Base-by-base conservation (phyloP, 1,140 invertebrate genomes). In the Drosophila hydei region DNA sequence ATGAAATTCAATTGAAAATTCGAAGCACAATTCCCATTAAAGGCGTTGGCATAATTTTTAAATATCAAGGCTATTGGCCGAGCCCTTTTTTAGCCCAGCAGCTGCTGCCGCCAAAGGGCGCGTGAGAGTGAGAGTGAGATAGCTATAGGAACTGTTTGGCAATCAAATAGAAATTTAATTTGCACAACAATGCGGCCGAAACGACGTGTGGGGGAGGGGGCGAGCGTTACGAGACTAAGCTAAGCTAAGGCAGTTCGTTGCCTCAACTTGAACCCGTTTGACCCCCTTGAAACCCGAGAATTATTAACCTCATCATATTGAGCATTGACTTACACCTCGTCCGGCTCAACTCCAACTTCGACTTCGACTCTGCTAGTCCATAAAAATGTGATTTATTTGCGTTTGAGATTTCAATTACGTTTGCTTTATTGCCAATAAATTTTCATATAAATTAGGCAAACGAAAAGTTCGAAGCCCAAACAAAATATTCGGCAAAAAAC, bases 351-450 rank as follows among this genome's bases (percentile, higher is more conserved):
- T 30, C 50, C 58, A 30, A 2, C 30, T 48, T 19, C 12, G 56
- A 21, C 42, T 38, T 27, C 62, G 72, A 61, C 59, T 60, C 61
- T 54, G 45, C 51, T 63, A 75, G 81, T 81, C 81, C 77, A 87
- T 87, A 81, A 87, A 88, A 88, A 88, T 87, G 83, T 87, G 81
- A 87, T 87, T 87, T 87, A 87, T 83, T 87, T 78, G 67, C 71
- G 68, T 75, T 88, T 88, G 81, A 87, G 83, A 81, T 87, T 87
- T 87, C 81, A 87, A 87, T 88, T 87, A 87, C 83, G 75, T 83
- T 83, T 75, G 81, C 81, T 87, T 87, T 87, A 87, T 87, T 87
- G 81, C 77, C 81, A 88, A 87, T 87, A 87, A 88, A 87, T 87
- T 87, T 87, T 68, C 81, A 72, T 81, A 87, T 81, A 88, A 87